Evolutionary conservation across 2,797 vertebrate species (phyloP).

Genomic region (Sylvia borin): DNA sequence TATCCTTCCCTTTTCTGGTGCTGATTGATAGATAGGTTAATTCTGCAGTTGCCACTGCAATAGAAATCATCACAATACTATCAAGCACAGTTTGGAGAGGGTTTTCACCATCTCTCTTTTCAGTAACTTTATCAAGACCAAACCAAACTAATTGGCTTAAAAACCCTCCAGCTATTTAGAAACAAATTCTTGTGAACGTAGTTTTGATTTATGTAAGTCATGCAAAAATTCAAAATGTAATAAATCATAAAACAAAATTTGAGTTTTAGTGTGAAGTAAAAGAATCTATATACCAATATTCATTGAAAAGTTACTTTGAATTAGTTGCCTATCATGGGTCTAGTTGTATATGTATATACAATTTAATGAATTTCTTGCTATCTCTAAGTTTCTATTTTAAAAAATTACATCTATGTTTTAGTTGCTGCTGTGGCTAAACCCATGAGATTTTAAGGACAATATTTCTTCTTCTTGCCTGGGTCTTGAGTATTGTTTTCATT

Average conservation of each 20-base stretch:
- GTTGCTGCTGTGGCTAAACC: not conserved
- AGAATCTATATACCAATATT: not conserved
- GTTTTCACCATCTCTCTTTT: not conserved
- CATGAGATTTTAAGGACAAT: not conserved
- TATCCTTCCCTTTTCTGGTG: not conserved
- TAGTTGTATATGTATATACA: not conserved
- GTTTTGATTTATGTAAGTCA: not conserved
- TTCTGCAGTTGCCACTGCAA: slow-evolving; percentile 18
- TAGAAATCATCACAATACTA: slow-evolving; percentile 60
- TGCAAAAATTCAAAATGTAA: not conserved
- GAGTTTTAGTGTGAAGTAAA: not conserved
- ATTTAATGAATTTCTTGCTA: not conserved
- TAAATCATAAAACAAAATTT: not conserved
- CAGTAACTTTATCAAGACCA: not conserved
- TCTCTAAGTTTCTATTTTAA: not conserved
- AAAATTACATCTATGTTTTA: not conserved
- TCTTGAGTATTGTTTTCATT: not conserved
- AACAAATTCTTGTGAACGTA: not conserved
- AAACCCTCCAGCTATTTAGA: not conserved
- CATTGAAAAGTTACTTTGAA: not conserved
- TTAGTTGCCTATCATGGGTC: not conserved
- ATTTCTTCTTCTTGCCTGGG: not conserved
- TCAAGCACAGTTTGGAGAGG: not conserved
- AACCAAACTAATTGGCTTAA: not conserved
- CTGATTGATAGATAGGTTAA: slow-evolving; percentile 41